A percentile compares a stretch with the other conserved stretches of the same genome.
phyloP scores from a whole-genome alignment of 2,888 invertebrate genomes.

The Catocala nupta region DNA sequence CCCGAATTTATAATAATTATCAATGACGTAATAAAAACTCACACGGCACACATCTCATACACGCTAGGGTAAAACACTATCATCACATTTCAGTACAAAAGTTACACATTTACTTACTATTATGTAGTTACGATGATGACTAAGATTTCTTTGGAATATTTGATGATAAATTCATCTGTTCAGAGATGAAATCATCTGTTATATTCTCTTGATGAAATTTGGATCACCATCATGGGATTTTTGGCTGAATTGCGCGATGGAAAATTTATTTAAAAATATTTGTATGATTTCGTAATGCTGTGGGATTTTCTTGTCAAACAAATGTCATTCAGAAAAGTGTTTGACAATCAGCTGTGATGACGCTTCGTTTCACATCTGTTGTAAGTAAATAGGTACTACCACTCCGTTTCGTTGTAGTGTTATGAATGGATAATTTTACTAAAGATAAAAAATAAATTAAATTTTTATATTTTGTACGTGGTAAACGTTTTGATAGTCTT shows the following conservation, averaged over 20 bases:
- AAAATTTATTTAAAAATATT: conserved; percentile 57
- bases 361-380: conserved; percentile 3
- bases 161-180: conserved; percentile 1
- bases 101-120: too few species aligned
- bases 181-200: conserved; percentile 54
- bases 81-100: too few species aligned
- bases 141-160: too few species aligned
- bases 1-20: too few species aligned
- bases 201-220: conserved; percentile 46
- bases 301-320: conserved; percentile 37
- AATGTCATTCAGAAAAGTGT: conserved; percentile 20
- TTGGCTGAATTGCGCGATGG: conserved; percentile 50
- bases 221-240: conserved; percentile 47
- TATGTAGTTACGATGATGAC: too few species aligned
- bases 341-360: conserved; percentile 41
- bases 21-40: conserved; percentile 6
- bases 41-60: not conserved
- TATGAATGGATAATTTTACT: too few species aligned
- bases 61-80: not conserved
- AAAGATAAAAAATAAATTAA: too few species aligned
- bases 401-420: too few species aligned
- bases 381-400: not conserved
- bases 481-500: too few species aligned
- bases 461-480: too few species aligned
- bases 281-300: conserved; percentile 70